Evolutionary conservation across 1,140 invertebrate species (phyloP).

Genomic region (Hesperophylax magnus): DNA sequence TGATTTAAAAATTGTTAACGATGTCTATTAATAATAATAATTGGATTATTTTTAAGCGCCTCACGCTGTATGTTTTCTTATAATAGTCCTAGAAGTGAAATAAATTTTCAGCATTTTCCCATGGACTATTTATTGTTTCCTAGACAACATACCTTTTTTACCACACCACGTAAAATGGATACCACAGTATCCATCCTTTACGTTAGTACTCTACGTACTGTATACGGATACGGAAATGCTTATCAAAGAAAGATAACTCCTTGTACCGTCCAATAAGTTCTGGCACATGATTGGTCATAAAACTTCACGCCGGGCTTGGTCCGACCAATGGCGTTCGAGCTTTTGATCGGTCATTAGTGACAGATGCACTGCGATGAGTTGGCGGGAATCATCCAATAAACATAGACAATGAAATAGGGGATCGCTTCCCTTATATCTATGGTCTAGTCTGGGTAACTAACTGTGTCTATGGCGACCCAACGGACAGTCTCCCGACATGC

Average conservation of each 20-base stretch:
- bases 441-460: no score
- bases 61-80: no score
- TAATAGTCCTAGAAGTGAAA: not conserved
- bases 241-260: constrained; percentile 37
- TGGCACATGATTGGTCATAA: constrained; percentile 45
- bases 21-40: no score
- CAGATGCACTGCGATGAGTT: constrained; percentile 46
- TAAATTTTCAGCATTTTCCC: not conserved
- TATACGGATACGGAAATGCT: constrained; percentile 16
- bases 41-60: no score
- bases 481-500: not conserved
- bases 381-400: constrained; percentile 42
- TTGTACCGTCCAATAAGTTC: constrained; percentile 32
- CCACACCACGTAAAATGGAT: no score
- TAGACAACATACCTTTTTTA: no score
- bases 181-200: constrained; percentile 26
- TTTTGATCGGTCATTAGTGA: constrained; percentile 41
- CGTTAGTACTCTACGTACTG: not conserved
- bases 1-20: no score
- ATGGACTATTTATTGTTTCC: constrained; percentile 2
- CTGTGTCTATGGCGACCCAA: constrained; percentile 7
- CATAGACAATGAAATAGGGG: constrained; percentile 43
- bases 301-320: constrained; percentile 23
- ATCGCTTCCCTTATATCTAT: not conserved
- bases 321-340: constrained; percentile 46